These are phyloP conservation scores for Gila orcuttii DNA, from an alignment of 2,113 vertebrate genomes.

Conservation along the genomic window DNA sequence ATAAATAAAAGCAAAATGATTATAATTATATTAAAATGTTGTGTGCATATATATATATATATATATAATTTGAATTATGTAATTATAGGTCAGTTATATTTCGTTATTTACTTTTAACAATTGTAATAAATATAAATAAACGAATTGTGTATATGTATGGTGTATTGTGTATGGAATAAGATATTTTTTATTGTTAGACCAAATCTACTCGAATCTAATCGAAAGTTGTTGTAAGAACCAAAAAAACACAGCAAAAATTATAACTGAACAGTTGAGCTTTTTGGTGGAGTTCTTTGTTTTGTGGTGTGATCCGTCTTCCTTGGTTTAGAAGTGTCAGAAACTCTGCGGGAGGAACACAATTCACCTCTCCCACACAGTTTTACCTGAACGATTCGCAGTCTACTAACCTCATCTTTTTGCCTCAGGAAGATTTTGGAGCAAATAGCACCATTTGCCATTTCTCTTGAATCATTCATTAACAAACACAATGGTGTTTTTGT, in stretches of 20 bases:
- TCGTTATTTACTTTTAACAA: too few species aligned
- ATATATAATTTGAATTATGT: background rate
- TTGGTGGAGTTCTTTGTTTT: constrained; percentile 31
- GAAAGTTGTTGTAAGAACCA: background rate
- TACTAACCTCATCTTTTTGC: constrained; percentile 10
- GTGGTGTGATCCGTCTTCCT: constrained; percentile 47
- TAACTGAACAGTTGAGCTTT: constrained; percentile 17
- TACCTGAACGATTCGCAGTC: constrained; percentile 49
- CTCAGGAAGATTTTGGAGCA: constrained; percentile 30
- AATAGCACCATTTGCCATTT: constrained; percentile 12
- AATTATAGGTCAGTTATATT: too few species aligned
- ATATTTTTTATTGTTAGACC: too few species aligned
- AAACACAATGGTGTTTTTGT: constrained; percentile 24
- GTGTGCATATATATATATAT: too few species aligned
- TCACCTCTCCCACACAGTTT: constrained; percentile 53
- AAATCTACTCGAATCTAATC: background rate
- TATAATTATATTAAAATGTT: background rate
- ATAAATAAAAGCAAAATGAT: background rate
- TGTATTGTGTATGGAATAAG: too few species aligned
- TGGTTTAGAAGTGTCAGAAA: constrained; percentile 53
- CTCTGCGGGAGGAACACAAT: constrained; percentile 44
- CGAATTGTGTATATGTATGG: too few species aligned
- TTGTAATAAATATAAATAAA: too few species aligned
- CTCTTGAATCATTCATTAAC: constrained; percentile 22
- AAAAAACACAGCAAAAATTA: background rate